Conservation (phyloP, 2,113 vertebrate genomes). For the Centropristis striata region DNA sequence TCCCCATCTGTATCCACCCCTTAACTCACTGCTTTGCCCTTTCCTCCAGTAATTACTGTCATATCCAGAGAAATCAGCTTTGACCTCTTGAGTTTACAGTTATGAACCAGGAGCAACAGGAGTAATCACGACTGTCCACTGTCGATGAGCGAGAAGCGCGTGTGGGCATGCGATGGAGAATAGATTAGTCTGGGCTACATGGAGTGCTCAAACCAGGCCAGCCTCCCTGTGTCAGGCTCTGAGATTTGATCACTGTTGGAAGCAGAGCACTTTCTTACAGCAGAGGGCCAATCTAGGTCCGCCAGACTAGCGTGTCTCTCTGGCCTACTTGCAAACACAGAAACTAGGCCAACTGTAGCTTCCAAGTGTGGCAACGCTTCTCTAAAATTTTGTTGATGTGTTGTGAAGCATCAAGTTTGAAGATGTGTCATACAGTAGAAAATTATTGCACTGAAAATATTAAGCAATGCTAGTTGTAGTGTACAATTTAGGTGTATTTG, state of each 20-base stretch:
- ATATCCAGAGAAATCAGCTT: slow-evolving; percentile 25
- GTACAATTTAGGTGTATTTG: neutral
- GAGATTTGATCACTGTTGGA: slow-evolving; percentile 74
- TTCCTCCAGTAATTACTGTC: slow-evolving; percentile 14
- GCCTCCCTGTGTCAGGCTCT: slow-evolving; percentile 50
- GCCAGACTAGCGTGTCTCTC: slow-evolving; percentile 60
- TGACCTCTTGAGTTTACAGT: slow-evolving; percentile 26
- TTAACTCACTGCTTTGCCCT: slow-evolving; percentile 21
- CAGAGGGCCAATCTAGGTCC: slow-evolving; percentile 66
- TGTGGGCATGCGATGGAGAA: slow-evolving; percentile 38
- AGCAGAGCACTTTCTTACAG: slow-evolving; percentile 62
- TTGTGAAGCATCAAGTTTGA: slow-evolving; percentile 44
- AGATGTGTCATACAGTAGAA: slow-evolving; percentile 13
- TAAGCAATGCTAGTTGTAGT: neutral
- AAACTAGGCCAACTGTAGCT: slow-evolving; percentile 77
- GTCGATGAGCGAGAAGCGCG: slow-evolving; percentile 5
- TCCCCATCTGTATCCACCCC: neutral
- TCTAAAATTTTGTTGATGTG: slow-evolving; percentile 41
- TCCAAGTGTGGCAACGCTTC: slow-evolving; percentile 42
- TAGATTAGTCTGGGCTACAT: slow-evolving; percentile 52
- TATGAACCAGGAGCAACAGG: slow-evolving; percentile 19
- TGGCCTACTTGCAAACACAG: slow-evolving; percentile 78
- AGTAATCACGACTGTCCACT: slow-evolving; percentile 32
- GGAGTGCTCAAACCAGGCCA: slow-evolving; percentile 65
- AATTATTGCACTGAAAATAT: slow-evolving; percentile 15